phyloP scores from a whole-genome alignment of 2,113 vertebrate species.

The Panurus biarmicus region DNA sequence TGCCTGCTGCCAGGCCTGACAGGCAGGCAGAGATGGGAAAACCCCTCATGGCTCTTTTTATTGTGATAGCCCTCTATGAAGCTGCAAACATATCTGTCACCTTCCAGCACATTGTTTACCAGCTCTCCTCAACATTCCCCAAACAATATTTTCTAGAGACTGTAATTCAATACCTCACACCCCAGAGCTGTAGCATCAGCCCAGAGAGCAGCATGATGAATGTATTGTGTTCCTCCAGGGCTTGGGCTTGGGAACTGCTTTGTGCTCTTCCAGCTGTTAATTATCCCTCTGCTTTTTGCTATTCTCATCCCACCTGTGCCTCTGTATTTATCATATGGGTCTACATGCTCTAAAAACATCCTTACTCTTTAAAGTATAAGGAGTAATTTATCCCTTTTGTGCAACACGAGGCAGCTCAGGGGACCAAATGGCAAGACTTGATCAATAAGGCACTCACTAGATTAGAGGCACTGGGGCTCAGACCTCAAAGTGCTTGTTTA shows the following conservation, averaged over 20 bases:
- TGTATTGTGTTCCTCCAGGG: neutral
- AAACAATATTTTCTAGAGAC: constrained; percentile 39
- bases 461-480: neutral
- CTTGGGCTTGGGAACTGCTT: neutral
- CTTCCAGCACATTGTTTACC: constrained; percentile 33
- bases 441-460: constrained; percentile 17
- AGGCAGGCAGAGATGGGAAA: neutral
- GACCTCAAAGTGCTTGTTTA: neutral
- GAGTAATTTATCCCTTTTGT: constrained; percentile 8
- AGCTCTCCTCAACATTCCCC: constrained; percentile 30
- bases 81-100: constrained; percentile 44
- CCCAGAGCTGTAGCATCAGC: neutral
- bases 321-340: neutral
- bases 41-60: neutral
- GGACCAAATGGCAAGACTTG: constrained; percentile 14
- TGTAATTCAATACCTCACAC: neutral
- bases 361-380: neutral
- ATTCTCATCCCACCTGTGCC: neutral
- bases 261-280: constrained; percentile 40
- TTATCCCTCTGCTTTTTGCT: constrained; percentile 21
- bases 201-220: constrained; percentile 29
- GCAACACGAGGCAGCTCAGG: neutral
- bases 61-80: constrained; percentile 3
- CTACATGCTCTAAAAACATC: neutral
- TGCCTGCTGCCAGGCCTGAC: neutral